Evolutionary conservation across 1,140 invertebrate species (phyloP).

Genomic region (Diabrotica undecimpunctata): DNA sequence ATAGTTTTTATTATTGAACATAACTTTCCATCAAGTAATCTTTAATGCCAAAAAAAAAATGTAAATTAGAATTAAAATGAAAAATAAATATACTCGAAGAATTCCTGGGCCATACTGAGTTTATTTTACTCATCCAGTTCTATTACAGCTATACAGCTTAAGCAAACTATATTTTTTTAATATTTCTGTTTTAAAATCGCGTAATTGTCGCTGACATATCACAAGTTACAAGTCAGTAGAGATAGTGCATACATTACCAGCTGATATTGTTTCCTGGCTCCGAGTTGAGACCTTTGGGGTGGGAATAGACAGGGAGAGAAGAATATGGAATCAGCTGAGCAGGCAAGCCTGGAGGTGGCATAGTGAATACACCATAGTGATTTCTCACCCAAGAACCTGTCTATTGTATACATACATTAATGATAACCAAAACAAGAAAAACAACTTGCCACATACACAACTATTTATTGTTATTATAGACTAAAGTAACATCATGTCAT

Average conservation of each 20-base stretch:
- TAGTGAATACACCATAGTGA: not conserved
- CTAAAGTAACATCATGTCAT: too few relatives aligned
- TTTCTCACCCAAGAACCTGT: not conserved
- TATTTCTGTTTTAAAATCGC: too few relatives aligned
- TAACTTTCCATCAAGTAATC: too few relatives aligned
- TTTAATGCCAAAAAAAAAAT: too few relatives aligned
- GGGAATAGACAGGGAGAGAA: constrained; percentile 1
- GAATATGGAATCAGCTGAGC: not conserved
- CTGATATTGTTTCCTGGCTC: not conserved
- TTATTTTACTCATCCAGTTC: too few relatives aligned
- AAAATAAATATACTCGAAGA: too few relatives aligned
- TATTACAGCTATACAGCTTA: too few relatives aligned
- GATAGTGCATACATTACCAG: not conserved
- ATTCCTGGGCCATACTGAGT: too few relatives aligned
- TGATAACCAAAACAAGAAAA: not conserved
- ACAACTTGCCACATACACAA: not conserved
- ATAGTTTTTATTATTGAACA: too few relatives aligned
- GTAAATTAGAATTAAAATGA: too few relatives aligned
- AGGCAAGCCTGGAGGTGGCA: not conserved
- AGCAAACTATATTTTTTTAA: too few relatives aligned
- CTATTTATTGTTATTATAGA: not conserved
- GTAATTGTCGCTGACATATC: too few relatives aligned
- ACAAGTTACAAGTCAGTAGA: not conserved
- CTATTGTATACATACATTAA: constrained; percentile 3
- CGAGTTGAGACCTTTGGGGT: not conserved